phyloP scores from a whole-genome alignment of 2,888 invertebrate genomes.

The Lasioglossum oenotherae region DNA sequence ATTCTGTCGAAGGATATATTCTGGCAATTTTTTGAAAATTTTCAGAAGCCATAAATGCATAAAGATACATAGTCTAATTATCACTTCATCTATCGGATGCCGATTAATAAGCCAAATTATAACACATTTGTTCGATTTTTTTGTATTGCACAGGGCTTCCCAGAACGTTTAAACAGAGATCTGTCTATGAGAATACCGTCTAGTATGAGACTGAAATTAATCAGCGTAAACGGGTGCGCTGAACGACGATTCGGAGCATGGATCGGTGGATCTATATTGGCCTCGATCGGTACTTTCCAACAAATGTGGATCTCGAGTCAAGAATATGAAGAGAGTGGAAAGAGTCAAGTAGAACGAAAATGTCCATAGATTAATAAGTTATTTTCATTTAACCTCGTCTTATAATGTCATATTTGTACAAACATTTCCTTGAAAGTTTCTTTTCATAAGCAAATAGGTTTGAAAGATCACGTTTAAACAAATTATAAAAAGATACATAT shows the following conservation, averaged over 20 bases:
- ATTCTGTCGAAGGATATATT: no score
- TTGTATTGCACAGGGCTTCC: slow-evolving; percentile 91
- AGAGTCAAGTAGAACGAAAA: slow-evolving; percentile 98
- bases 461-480: slow-evolving; percentile 25
- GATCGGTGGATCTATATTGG: slow-evolving; percentile 99
- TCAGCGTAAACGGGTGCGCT: slow-evolving; percentile 95
- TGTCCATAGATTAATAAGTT: slow-evolving; percentile 87
- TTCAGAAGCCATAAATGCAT: no score
- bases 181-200: slow-evolving; percentile 95
- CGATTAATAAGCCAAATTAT: neutral
- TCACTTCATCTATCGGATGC: neutral
- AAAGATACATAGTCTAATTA: neutral
- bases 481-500: slow-evolving; percentile 15
- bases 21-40: no score
- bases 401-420: slow-evolving; percentile 55
- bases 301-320: slow-evolving; percentile 99
- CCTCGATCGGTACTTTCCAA: slow-evolving; percentile 99
- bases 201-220: slow-evolving; percentile 96
- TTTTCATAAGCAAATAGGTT: slow-evolving; percentile 35
- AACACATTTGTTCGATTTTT: slow-evolving; percentile 61
- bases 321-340: slow-evolving; percentile 99
- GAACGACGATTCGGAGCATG: slow-evolving; percentile 98
- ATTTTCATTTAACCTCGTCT: slow-evolving; percentile 36
- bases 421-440: slow-evolving; percentile 36
- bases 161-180: slow-evolving; percentile 95